Base-by-base conservation (phyloP, 2,113 vertebrate species). In the Budorcas taxicolor region DNA sequence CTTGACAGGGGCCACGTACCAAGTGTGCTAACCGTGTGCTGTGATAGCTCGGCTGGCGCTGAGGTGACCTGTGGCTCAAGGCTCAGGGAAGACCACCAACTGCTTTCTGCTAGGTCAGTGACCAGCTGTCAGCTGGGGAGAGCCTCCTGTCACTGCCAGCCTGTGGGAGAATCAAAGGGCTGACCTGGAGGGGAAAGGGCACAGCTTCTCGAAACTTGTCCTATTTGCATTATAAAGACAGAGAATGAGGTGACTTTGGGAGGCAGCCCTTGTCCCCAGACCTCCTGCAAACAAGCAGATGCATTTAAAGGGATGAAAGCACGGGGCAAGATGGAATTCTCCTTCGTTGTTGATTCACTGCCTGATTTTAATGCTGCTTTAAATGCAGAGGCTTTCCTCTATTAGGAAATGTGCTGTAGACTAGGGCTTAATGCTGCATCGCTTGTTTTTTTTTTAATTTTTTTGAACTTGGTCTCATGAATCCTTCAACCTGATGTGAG, bases 111-210 rank as follows among this genome's bases (percentile, higher is more conserved):
- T 47, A 62, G 97, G 97, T 98, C 97, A 85, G 82, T 27, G 93
- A 97, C 97, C 95, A 97, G 91, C 97, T 98, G 98, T 98, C 97
- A 97, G 82, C 91, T 90, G 86, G 62, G 83, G 57, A 90, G 90
- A 95, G 85, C 81, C 86, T 83, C 53, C 85, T 96, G 94, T 98
- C 98, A 97, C 5, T 78, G 86, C 40, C 91, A 93, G 91, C 89
- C 87, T 87, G 6, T 14, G 58, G 94, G 89, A 95, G 55, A 90
- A 64, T 87, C 91, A 74, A 27, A 95, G 89, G 58, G 83, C 89
- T 97, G 96, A 97, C 95, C 93, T 7, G 2, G 5, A 89, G 94
- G 91, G 86, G 36, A 97, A 93, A 92, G 96, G 92, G 86, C 57
- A 31, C 43, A 36, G 5, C 87, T 78, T 60, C 93, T 94, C 10